Evolutionary conservation across 1,140 invertebrate species (phyloP).

Genomic region (Glossosoma conforme): DNA sequence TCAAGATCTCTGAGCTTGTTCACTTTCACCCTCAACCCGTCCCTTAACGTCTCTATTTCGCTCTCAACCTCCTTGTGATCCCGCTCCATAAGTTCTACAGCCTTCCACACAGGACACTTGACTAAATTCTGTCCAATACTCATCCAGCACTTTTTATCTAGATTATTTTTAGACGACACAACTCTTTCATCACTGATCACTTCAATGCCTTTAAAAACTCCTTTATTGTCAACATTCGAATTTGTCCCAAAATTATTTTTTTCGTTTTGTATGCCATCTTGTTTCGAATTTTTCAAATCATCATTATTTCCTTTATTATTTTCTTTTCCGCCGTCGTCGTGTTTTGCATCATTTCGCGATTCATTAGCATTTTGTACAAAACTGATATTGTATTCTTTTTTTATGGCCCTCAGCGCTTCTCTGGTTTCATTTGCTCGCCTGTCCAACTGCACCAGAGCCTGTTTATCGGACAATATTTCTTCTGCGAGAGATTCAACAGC

Average conservation of each 20-base stretch:
- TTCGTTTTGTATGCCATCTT: too few species aligned
- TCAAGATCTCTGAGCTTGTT: constrained; percentile 71
- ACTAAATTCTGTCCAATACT: constrained; percentile 71
- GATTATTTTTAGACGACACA: neutral
- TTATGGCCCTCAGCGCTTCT: constrained; percentile 66
- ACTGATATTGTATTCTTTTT: too few species aligned
- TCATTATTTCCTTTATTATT: too few species aligned
- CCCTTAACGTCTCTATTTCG: constrained; percentile 68
- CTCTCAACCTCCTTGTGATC: constrained; percentile 69
- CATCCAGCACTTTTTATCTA: constrained; percentile 59
- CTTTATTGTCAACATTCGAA: too few species aligned
- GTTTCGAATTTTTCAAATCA: too few species aligned
- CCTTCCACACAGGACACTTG: constrained; percentile 58
- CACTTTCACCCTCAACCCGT: constrained; percentile 69
- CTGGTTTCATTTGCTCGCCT: constrained; percentile 71
- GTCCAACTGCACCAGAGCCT: constrained; percentile 71
- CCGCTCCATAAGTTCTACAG: constrained; percentile 61
- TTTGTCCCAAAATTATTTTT: too few species aligned
- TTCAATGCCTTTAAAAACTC: too few species aligned
- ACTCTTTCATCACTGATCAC: too few species aligned
- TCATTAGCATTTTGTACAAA: too few species aligned
- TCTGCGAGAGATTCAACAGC: constrained; percentile 52
- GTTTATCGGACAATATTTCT: constrained; percentile 59
- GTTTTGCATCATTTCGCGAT: too few species aligned
- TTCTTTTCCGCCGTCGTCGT: too few species aligned